A percentile compares a stretch with the other conserved stretches of the same genome.
These are phyloP conservation scores for Gymnoscopelus braueri DNA, from an alignment of 2,797 vertebrate genomes.

Conservation along the genomic window DNA sequence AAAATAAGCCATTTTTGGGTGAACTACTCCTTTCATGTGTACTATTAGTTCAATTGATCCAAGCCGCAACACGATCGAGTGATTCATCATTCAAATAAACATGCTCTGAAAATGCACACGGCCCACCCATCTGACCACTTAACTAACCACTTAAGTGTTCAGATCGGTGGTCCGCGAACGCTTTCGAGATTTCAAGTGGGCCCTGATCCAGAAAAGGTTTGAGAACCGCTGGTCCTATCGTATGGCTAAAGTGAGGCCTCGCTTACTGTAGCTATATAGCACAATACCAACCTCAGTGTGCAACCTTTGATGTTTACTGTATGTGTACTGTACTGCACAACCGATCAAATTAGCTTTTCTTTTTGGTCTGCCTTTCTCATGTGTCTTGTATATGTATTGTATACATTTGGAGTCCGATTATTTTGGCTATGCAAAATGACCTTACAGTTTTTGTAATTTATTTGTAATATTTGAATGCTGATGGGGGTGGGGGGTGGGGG, in stretches of 20 bases:
- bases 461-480: constrained; percentile 75
- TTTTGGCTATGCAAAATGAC: constrained; percentile 87
- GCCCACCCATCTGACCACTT: too few relatives aligned
- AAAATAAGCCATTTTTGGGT: too few relatives aligned
- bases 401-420: constrained; percentile 75
- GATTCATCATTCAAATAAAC: too few relatives aligned
- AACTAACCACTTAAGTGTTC: too few relatives aligned
- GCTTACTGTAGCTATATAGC: constrained; percentile 28
- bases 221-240: constrained; percentile 43
- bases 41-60: too few relatives aligned
- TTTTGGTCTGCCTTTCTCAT: constrained; percentile 41
- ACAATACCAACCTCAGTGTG: constrained; percentile 63
- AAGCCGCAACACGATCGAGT: too few relatives aligned
- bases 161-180: too few relatives aligned
- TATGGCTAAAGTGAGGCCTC: constrained; percentile 1
- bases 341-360: constrained; percentile 45
- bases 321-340: constrained; percentile 47
- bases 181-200: too few relatives aligned
- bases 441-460: constrained; percentile 81
- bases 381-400: constrained; percentile 79
- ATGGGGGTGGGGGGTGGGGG: constrained; percentile 13
- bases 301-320: constrained; percentile 23
- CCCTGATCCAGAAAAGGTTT: too few relatives aligned
- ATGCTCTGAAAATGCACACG: too few relatives aligned
- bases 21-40: too few relatives aligned